phyloP scores from a whole-genome alignment of 1,140 invertebrate species.

The Pachypeltis micranthus region DNA sequence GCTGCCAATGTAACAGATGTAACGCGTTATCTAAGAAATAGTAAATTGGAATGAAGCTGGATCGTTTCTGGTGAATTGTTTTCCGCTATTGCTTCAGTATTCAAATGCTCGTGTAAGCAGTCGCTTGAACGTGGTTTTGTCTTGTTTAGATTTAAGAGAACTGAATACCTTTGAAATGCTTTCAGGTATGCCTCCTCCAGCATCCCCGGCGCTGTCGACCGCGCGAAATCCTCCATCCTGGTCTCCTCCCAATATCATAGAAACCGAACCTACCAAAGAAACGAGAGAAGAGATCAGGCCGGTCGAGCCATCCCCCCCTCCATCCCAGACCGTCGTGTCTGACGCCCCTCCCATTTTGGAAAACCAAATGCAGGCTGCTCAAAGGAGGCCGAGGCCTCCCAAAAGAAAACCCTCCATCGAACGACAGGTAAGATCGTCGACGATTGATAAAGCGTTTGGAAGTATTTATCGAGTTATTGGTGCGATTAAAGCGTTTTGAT shows the following conservation, averaged over 20 bases:
- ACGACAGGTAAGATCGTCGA: too few relatives aligned
- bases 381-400: not conserved
- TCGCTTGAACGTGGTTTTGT: too few relatives aligned
- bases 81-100: too few relatives aligned
- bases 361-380: not conserved
- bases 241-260: conserved; percentile 15
- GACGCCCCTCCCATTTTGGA: not conserved
- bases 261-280: conserved; percentile 10
- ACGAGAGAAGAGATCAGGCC: conserved; percentile 12
- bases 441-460: too few relatives aligned
- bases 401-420: not conserved
- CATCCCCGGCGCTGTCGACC: conserved; percentile 27
- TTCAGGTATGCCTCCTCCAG: conserved; percentile 27
- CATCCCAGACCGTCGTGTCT: not conserved
- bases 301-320: not conserved
- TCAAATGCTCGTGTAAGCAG: too few relatives aligned
- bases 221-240: conserved; percentile 26
- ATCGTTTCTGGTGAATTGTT: too few relatives aligned
- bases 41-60: too few relatives aligned
- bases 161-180: not conserved
- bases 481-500: too few relatives aligned
- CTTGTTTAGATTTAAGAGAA: not conserved
- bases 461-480: too few relatives aligned
- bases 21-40: too few relatives aligned
- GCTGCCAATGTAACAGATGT: too few relatives aligned